phyloP scores from a whole-genome alignment of 2,888 invertebrate species.

The Drosophila pseudotakahashii region DNA sequence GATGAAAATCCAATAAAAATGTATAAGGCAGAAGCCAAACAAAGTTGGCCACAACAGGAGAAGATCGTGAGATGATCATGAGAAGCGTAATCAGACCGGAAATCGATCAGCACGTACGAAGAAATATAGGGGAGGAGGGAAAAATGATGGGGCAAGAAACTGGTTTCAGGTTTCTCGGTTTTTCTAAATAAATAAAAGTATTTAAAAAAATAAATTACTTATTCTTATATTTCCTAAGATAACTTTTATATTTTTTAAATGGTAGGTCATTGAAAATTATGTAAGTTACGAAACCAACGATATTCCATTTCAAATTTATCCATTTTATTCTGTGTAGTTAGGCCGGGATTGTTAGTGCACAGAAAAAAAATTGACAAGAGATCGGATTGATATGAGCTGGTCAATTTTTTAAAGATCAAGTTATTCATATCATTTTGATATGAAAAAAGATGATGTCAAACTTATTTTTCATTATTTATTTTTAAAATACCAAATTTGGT shows the following conservation, averaged over 20 bases:
- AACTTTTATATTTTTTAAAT: no score
- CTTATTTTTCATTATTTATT: no score
- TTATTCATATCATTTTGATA: no score
- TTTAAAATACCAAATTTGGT: no score
- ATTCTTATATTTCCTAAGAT: neutral
- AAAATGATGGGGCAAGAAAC: slow-evolving; percentile 16
- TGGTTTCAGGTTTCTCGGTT: slow-evolving; percentile 13
- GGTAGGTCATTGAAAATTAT: no score
- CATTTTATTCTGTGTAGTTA: neutral
- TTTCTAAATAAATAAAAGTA: slow-evolving; percentile 12
- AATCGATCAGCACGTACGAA: slow-evolving; percentile 80
- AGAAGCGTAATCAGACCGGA: slow-evolving; percentile 81
- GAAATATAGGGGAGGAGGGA: slow-evolving; percentile 4
- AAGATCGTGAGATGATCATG: slow-evolving; percentile 55
- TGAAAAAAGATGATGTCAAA: no score
- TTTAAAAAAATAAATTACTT: neutral
- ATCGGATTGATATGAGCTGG: no score
- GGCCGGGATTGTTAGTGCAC: neutral
- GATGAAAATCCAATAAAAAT: slow-evolving; percentile 49
- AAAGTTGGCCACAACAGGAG: slow-evolving; percentile 43
- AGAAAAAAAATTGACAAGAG: no score
- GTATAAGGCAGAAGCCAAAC: slow-evolving; percentile 64
- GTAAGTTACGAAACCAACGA: no score
- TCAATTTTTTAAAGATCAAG: no score
- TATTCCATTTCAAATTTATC: neutral